phyloP scores from a whole-genome alignment of 2,797 vertebrate genomes.

The Acanthurus tractus region DNA sequence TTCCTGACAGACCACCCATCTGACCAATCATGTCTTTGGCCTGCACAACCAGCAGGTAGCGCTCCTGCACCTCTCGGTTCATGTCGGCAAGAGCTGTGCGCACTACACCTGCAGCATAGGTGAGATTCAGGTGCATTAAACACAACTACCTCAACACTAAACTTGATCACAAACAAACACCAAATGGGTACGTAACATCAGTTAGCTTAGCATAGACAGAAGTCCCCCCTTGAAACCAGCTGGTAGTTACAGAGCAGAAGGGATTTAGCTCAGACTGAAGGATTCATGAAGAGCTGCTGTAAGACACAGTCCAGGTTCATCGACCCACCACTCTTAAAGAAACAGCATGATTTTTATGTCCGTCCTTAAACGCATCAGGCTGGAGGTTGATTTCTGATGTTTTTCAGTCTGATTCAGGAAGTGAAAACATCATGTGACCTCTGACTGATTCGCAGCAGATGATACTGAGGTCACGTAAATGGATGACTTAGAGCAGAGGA shows the following conservation, averaged over 20 bases:
- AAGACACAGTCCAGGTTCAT: too few relatives aligned
- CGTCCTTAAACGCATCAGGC: too few relatives aligned
- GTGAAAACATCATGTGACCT: slow-evolving; percentile 6
- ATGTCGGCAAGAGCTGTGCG: slow-evolving; percentile 92
- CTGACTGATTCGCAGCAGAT: not conserved
- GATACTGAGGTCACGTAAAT: not conserved
- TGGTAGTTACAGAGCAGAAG: too few relatives aligned
- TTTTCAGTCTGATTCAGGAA: slow-evolving; percentile 1
- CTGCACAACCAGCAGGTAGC: slow-evolving; percentile 92
- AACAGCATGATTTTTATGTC: too few relatives aligned
- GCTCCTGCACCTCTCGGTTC: slow-evolving; percentile 93
- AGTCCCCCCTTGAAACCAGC: too few relatives aligned
- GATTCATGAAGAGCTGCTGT: too few relatives aligned
- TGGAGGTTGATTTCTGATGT: not conserved
- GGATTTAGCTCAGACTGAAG: too few relatives aligned
- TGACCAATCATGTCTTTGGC: slow-evolving; percentile 97
- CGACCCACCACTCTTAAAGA: too few relatives aligned
- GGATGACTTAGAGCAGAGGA: slow-evolving; percentile 13
- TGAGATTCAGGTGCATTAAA: not conserved
- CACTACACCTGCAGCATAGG: slow-evolving; percentile 87
- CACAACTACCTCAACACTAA: not conserved
- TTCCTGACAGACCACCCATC: slow-evolving; percentile 93
- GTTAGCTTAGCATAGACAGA: not conserved
- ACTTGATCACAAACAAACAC: not conserved
- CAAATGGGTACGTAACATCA: too few relatives aligned